Evolutionary conservation across 2,888 invertebrate species (phyloP).

Genomic region (Apamea anceps): DNA sequence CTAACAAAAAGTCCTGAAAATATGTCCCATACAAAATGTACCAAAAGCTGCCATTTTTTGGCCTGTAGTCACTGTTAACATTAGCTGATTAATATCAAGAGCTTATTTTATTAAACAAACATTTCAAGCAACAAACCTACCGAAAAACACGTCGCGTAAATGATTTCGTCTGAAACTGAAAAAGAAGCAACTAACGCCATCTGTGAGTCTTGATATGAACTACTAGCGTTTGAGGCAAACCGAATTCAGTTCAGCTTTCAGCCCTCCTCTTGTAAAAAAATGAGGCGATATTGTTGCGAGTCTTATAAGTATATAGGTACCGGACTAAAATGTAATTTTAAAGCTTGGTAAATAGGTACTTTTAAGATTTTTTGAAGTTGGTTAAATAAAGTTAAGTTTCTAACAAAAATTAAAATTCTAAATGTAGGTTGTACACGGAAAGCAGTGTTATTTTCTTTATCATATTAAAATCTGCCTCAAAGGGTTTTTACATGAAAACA

Average conservation of each 20-base stretch:
- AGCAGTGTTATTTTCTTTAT: too few species aligned
- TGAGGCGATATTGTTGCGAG: slow-evolving; percentile 7
- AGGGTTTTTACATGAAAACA: neutral
- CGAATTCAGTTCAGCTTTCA: neutral
- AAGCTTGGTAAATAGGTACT: neutral
- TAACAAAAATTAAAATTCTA: neutral
- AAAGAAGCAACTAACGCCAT: slow-evolving; percentile 42
- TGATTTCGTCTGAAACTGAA: neutral
- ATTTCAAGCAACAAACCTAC: neutral
- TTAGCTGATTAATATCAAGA: neutral
- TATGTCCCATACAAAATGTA: neutral
- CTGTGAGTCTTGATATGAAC: slow-evolving; percentile 15
- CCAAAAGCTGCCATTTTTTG: neutral
- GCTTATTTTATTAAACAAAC: neutral
- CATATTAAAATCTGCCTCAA: neutral
- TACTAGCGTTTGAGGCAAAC: neutral
- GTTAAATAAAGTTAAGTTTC: neutral
- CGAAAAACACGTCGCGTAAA: neutral
- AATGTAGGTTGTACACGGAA: neutral
- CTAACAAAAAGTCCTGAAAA: neutral
- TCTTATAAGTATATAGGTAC: neutral
- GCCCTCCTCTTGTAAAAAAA: neutral
- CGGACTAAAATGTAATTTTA: neutral
- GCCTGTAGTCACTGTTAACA: neutral
- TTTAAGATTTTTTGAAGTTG: too few species aligned